These are phyloP conservation scores for Catagonus wagneri DNA, from an alignment of 2,113 vertebrate genomes.

Conservation along the genomic window DNA sequence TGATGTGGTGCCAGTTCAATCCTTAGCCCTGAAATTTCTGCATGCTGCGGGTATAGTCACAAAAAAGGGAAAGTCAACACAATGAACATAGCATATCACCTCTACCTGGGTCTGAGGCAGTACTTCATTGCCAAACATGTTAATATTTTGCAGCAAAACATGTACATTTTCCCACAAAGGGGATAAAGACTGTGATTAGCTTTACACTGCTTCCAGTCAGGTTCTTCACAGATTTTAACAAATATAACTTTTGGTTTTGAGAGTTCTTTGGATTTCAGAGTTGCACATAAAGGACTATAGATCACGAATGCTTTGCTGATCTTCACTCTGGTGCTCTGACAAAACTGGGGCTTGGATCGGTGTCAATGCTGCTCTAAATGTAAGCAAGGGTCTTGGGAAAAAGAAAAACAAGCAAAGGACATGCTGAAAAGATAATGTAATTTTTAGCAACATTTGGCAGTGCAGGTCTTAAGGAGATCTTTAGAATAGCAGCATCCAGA, in stretches of 20 bases:
- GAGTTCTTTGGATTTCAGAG: conserved; percentile 25
- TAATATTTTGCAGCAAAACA: conserved; percentile 14
- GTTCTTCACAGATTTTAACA: not conserved
- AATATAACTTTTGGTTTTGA: not conserved
- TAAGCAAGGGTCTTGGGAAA: not conserved
- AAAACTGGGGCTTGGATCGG: conserved; percentile 8
- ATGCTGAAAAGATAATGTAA: not conserved
- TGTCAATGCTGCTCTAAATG: not conserved
- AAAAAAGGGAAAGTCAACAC: not conserved
- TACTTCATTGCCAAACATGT: not conserved
- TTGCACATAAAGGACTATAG: not conserved
- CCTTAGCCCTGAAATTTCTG: no score
- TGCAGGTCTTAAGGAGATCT: not conserved
- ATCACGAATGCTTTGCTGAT: not conserved
- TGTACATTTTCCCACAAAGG: not conserved
- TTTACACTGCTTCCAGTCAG: not conserved
- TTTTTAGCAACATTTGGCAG: conserved; percentile 7
- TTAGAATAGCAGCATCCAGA: not conserved
- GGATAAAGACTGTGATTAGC: not conserved
- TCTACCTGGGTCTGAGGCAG: not conserved
- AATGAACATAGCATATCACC: not conserved
- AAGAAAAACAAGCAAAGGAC: not conserved
- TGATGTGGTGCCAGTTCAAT: no score
- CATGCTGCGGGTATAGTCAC: no score
- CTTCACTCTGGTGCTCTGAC: not conserved